Percentiles rank a stretch among this genome's conserved stretches.
These are phyloP conservation scores for Actenoides hombroni DNA, from an alignment of 2,113 vertebrate genomes.

Conservation along the genomic window DNA sequence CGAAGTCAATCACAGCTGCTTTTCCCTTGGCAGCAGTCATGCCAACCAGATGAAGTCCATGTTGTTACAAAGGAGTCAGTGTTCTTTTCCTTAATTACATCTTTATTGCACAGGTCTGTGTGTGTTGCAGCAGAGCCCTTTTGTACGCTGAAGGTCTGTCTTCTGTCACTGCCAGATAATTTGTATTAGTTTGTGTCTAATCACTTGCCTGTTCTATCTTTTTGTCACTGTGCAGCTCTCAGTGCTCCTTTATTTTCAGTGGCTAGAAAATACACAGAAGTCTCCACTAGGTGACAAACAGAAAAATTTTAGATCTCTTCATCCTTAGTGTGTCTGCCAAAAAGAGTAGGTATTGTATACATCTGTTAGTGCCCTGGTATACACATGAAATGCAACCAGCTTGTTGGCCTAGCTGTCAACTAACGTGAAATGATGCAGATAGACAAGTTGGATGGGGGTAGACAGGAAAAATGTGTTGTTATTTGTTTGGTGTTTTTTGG, in stretches of 20 bases:
- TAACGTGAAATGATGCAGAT: not conserved
- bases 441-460: not conserved
- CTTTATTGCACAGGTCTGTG: slow-evolving; percentile 37
- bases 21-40: not conserved
- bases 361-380: not conserved
- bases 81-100: slow-evolving; percentile 46
- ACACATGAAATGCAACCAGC: not conserved
- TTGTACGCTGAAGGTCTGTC: not conserved
- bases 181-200: not conserved
- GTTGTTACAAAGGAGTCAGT: slow-evolving; percentile 25
- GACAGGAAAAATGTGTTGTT: not conserved
- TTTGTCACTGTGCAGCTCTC: not conserved
- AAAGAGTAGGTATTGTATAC: not conserved
- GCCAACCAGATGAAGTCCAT: not conserved
- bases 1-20: not conserved
- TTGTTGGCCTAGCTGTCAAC: not conserved
- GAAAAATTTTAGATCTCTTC: not conserved
- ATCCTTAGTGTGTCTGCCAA: not conserved
- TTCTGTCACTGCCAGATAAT: slow-evolving; percentile 25
- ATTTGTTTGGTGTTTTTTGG: too few species aligned
- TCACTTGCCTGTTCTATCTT: not conserved
- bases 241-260: not conserved
- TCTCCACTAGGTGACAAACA: not conserved
- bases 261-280: not conserved
- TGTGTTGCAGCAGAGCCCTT: slow-evolving; percentile 11